Percentiles rank a stretch among this genome's conserved stretches.
Evolutionary conservation across 2,113 vertebrate species (phyloP).

Genomic region (Trachemys scripta): DNA sequence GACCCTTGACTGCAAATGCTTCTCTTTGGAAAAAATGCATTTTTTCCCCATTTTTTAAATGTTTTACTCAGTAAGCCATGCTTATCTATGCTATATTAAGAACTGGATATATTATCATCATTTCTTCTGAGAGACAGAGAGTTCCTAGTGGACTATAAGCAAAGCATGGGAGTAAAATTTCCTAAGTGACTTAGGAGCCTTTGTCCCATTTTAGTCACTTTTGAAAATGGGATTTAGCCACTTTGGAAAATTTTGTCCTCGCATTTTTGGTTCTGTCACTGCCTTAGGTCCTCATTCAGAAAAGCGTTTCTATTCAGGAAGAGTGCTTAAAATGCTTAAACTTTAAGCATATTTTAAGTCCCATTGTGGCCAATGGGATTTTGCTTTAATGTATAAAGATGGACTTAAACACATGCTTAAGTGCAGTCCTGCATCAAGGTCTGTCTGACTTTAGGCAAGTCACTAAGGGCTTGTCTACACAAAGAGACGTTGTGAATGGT

Average conservation of each 20-base stretch:
- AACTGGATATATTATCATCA: neutral
- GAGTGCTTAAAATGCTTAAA: neutral
- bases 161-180: neutral
- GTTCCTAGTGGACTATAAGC: neutral
- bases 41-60: neutral
- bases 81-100: neutral
- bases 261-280: neutral
- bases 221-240: neutral
- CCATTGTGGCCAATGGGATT: neutral
- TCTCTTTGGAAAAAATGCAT: neutral
- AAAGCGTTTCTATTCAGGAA: neutral
- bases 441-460: neutral
- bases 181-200: neutral
- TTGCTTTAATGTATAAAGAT: no score
- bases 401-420: neutral
- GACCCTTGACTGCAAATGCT: neutral
- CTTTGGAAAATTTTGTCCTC: neutral
- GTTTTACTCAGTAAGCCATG: neutral
- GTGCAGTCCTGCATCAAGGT: neutral
- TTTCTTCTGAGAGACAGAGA: neutral
- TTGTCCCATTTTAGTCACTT: neutral
- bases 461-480: neutral
- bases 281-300: neutral
- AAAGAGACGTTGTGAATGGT: neutral
- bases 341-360: neutral